Base-by-base conservation (phyloP, 1,140 invertebrate genomes). In the Probaryconus sp. region DNA sequence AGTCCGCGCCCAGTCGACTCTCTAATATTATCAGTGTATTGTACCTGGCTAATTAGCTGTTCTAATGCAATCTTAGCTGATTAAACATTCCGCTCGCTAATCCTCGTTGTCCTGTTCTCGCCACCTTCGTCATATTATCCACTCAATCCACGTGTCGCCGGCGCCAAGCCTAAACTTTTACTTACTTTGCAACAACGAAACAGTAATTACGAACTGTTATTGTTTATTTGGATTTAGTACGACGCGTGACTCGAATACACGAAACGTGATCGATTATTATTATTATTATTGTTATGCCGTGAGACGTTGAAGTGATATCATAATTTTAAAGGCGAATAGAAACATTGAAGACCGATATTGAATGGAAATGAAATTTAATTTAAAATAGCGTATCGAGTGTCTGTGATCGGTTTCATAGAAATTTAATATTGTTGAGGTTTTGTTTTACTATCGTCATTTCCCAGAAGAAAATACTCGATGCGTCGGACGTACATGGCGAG, bases 1-100 rank as follows among this genome's bases (percentile, higher is more conserved):
- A 70, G 48, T 69, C 45, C 60, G 53, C 24, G 63, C 45, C 73
- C 60, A 55, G 55, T 45, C 67, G 68, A 51, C 50, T 69, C 64
- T 78, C 70, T 82, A 85, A 85, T 83, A 83, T 85, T 83, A 83
- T 85, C 82, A 82, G 80, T 76, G 82, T 81, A 85, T 83, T 85
- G 82, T 83, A 63, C 77, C 63, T 74, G 69, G 77, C 76, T 83
- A 83, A 84, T 85, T 83, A 82, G 80, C 77, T 77, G 77, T 79
- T 77, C 80, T 83, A 85, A 85, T 81, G 78, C 79, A 85, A 85
- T 85, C 76, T 74, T 68, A 74, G 56, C 81, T 85, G 81, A 85
- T 85, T 85, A 83, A 70, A 81, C 77, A 85, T 83, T 83, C 83
- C 76, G 60, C 74, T 79, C 77, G 79, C 73, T 80, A 77, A 79